Evolutionary conservation across 2,797 vertebrate species (phyloP).

Genomic region (Melanotaenia pygmaea): DNA sequence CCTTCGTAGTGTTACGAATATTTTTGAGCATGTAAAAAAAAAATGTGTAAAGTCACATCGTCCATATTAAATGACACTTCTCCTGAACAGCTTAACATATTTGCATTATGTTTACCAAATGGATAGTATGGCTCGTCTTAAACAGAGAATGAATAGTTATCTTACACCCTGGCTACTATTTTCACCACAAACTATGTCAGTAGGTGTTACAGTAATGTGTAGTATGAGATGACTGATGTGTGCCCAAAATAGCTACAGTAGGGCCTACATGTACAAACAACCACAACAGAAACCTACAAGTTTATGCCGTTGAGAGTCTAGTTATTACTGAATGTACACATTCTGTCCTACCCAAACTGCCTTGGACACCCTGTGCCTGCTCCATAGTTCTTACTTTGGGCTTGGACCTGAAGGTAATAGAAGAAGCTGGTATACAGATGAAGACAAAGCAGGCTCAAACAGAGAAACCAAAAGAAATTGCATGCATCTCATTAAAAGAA

Average conservation of each 20-base stretch:
- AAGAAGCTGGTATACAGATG: not conserved
- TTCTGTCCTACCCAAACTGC: not conserved
- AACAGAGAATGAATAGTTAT: not conserved
- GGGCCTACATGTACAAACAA: not conserved
- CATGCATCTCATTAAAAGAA: not conserved
- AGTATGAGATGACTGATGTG: not conserved
- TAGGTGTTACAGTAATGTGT: not conserved
- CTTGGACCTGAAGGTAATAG: not conserved
- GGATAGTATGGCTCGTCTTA: not conserved
- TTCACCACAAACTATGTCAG: not conserved
- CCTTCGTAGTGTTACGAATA: not conserved
- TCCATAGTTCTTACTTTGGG: not conserved
- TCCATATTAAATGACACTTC: not conserved
- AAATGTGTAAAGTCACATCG: not conserved
- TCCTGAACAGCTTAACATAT: not conserved
- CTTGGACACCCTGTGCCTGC: not conserved
- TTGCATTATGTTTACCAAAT: not conserved
- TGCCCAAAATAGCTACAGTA: not conserved
- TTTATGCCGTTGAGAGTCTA: not conserved
- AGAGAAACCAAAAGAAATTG: not conserved
- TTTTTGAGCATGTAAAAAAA: not conserved
- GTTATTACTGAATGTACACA: not conserved
- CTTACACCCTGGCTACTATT: not conserved
- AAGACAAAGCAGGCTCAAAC: not conserved
- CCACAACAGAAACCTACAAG: not conserved